phyloP scores from a whole-genome alignment of 2,113 vertebrate species.

The Microcebus jonahi region DNA sequence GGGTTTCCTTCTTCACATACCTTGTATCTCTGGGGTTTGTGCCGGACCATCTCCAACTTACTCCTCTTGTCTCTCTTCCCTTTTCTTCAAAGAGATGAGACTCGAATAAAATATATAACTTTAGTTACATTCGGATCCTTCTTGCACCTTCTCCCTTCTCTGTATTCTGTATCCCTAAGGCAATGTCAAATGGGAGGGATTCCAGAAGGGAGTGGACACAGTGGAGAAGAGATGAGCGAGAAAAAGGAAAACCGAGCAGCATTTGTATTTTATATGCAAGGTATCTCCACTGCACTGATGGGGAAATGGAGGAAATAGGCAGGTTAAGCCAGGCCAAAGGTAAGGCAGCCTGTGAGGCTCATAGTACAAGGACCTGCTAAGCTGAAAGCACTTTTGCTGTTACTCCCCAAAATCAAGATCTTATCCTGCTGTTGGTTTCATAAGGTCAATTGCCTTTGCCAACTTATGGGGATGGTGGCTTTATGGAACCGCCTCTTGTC shows the following conservation, averaged over 20 bases:
- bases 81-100: slow-evolving; percentile 48
- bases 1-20: not conserved
- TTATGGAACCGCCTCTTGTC: not conserved
- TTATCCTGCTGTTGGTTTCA: not conserved
- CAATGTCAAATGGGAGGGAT: not conserved
- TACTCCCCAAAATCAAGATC: not conserved
- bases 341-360: not conserved
- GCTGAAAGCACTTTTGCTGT: not conserved
- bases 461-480: not conserved
- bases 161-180: not conserved
- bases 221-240: not conserved
- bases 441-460: not conserved
- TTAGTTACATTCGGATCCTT: slow-evolving; percentile 25
- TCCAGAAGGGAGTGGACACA: not conserved
- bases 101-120: slow-evolving; percentile 71
- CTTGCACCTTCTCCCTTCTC: not conserved
- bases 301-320: not conserved
- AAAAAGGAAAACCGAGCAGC: not conserved
- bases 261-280: not conserved
- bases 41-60: not conserved
- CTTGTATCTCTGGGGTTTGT: not conserved
- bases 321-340: not conserved
- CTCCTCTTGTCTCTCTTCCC: not conserved
- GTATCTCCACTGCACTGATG: not conserved
- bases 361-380: not conserved